These are phyloP conservation scores for Zosterops borbonicus DNA, from an alignment of 2,113 vertebrate genomes.

Conservation along the genomic window DNA sequence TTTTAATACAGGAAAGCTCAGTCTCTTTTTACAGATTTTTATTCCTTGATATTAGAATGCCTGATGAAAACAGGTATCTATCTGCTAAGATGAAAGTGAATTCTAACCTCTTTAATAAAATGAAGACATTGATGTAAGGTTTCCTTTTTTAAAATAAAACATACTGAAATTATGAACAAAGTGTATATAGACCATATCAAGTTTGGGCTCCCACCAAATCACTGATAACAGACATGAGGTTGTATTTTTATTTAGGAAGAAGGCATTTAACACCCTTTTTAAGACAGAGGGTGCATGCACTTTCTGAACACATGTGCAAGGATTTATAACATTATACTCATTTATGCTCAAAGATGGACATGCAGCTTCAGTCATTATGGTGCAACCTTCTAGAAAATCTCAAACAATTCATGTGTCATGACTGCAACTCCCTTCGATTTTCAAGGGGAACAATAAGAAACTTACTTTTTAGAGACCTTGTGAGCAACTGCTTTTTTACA, in stretches of 20 bases:
- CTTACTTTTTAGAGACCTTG: neutral
- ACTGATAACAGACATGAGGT: neutral
- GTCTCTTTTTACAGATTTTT: neutral
- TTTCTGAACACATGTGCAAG: neutral
- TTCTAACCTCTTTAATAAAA: neutral
- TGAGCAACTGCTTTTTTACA: neutral
- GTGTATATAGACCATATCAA: neutral
- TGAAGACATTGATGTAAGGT: neutral
- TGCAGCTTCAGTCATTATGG: neutral
- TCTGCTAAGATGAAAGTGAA: neutral
- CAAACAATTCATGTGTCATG: neutral
- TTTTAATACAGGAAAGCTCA: neutral
- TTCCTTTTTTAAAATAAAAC: neutral
- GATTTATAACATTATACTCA: neutral
- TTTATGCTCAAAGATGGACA: neutral
- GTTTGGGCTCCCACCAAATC: neutral
- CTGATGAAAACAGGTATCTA: neutral
- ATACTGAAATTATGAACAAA: neutral
- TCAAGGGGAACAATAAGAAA: neutral
- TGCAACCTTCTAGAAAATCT: neutral
- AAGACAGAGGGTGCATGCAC: fast-evolving
- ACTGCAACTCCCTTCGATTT: neutral
- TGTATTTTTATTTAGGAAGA: neutral
- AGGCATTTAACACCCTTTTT: neutral
- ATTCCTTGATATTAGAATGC: neutral